Evolutionary conservation across 2,888 invertebrate genomes (phyloP), one percentile per base, ranked within the genome.

Genomic region (Halictus quadricinctus): DNA sequence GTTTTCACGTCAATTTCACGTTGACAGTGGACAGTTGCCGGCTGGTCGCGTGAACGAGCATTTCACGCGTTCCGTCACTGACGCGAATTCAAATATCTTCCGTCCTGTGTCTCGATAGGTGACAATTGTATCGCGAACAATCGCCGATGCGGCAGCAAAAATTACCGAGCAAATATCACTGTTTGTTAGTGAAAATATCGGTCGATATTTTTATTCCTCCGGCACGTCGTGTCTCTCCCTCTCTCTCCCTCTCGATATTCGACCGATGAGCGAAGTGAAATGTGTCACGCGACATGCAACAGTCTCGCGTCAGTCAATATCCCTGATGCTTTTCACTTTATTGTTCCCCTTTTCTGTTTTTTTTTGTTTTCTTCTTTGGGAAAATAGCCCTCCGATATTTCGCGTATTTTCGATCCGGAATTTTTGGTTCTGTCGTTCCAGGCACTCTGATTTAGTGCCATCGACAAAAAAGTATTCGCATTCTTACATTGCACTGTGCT

Each of bases 71-170:
- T 43, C 25, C 41, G 43, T 13, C 54, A 43, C 13, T 36, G 36
- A 58, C 54, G 74, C 10, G 74, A 46, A 78, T 78, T 69, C 77
- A 70, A 77, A 77, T 77, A 77, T 77, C 77, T 50, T 48, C 29
- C 4, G 13, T 18, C 8, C 70, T 15, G 29, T 78, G 29, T 78
- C 78, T 21, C 21, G 43, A 36, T 69, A 15, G 54, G 60, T 29
- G 82, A 58, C 79, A 58, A 79, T 66, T 74, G 69, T 64, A 54
- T 75, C 78, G 70, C 60, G 74, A 69, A 66, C 66, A 43, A 50
- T 46, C 60, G 72, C 8, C 21, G 29, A 54, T 3, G 54, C n/a
- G n/a, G 43, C 25, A 43, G 21, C 21, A 58, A 58, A 54, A 72
- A 78, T 72, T 58, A 54, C 72, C 25, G 58, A 72, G n/a, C 43